phyloP scores from a whole-genome alignment of 2,113 vertebrate genomes.

The Eulemur macaco region DNA sequence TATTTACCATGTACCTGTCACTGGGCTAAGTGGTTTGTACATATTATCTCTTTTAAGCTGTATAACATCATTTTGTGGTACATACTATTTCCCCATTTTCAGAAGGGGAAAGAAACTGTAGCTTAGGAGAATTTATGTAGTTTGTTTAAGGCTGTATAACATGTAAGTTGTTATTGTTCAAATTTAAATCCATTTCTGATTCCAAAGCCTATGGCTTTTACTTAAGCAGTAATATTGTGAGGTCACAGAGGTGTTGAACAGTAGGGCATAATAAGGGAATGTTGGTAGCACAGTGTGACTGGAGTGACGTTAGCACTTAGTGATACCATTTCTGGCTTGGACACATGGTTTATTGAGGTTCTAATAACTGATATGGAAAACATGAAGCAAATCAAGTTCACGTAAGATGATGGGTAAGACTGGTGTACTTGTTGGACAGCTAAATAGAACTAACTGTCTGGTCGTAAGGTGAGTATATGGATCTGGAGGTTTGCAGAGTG shows the following conservation, averaged over 20 bases:
- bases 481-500: not conserved
- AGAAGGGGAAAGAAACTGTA: not conserved
- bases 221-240: slow-evolving; percentile 47
- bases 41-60: not conserved
- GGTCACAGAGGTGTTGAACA: slow-evolving; percentile 47
- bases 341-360: not conserved
- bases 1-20: not conserved
- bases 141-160: not conserved
- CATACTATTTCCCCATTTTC: not conserved
- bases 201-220: not conserved
- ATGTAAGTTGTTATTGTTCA: not conserved
- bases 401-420: slow-evolving; percentile 11
- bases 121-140: not conserved
- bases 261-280: not conserved
- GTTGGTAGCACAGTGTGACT: not conserved
- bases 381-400: slow-evolving; percentile 10
- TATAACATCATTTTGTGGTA: not conserved
- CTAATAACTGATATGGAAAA: not conserved
- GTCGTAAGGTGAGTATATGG: not conserved
- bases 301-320: not conserved
- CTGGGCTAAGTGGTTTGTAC: not conserved
- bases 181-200: not conserved
- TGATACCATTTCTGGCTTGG: slow-evolving; percentile 16
- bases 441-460: not conserved
- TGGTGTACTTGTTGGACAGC: not conserved